Percentiles rank a stretch among this genome's conserved stretches.
These are phyloP conservation scores for Eulemur coronatus DNA, from an alignment of 2,797 vertebrate genomes.

Conservation along the genomic window DNA sequence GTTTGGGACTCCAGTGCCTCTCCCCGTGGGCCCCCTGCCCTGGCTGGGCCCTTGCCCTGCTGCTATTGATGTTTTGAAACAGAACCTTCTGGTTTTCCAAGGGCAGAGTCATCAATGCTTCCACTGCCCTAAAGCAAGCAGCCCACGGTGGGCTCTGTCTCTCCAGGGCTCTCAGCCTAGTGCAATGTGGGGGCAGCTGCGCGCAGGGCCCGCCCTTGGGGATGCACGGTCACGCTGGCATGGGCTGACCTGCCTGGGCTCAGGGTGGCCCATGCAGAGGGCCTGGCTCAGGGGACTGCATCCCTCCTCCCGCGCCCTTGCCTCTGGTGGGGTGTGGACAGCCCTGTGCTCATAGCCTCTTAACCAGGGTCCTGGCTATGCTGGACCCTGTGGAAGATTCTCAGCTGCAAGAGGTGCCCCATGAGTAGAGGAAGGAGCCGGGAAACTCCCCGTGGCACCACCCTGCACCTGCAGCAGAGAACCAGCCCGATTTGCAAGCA, in stretches of 20 bases:
- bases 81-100: background rate
- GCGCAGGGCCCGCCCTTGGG: fast-evolving
- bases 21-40: background rate
- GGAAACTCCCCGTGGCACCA: fast-evolving
- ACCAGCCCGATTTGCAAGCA: background rate
- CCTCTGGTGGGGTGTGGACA: no score
- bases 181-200: fast-evolving
- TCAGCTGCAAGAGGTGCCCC: fast-evolving
- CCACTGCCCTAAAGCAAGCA: no score
- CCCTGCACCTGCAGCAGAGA: background rate
- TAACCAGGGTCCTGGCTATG: background rate
- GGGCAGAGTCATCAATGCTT: no score
- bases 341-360: background rate
- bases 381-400: fast-evolving
- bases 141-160: fast-evolving
- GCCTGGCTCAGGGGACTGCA: background rate
- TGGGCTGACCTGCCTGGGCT: background rate
- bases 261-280: background rate
- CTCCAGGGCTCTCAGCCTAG: background rate
- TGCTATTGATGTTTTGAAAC: background rate
- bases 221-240: fast-evolving
- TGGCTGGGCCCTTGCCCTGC: background rate
- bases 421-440: background rate
- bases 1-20: background rate
- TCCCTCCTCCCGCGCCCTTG: background rate